Evolutionary conservation across 2,797 vertebrate species (phyloP), one percentile per base, ranked within the genome.

Genomic region (Eospalax fontanierii): DNA sequence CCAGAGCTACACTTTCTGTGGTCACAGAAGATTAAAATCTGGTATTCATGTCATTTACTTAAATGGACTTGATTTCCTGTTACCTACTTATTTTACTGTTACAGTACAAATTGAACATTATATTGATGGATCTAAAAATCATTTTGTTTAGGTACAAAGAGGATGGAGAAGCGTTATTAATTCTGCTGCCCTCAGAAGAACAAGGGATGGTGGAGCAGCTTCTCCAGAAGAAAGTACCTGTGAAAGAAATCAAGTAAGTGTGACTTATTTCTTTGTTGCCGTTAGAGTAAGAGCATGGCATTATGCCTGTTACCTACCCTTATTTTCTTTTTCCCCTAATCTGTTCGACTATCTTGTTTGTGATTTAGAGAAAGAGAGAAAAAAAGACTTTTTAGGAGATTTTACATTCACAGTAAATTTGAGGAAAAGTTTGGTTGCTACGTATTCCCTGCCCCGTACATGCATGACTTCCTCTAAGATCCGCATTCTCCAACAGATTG

Each of bases 151-250:
- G 99, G 92, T 99, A 99, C 98, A 99, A 99, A 97, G 99, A 99
- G 97, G 99, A 99, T 16, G 99, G 99, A 6, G 99, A 99, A 98
- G 99, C 99, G n/a, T 98, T 99, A 90, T 97, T 99, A 91, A 98
- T 99, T 65, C 98, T 99, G 94, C 98, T 99, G 75, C 99, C 99
- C 4, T 99, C 99, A 0, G 99, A 99, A 97, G 99, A 99, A 97
- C 97, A 98, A 88, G 99, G 98, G 85, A 99, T 99, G 99, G 82
- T 99, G 2, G 96, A 98, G 65, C 99, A 99, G 96, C 99, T 99
- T 97, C 98, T 98, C 38, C 99, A 99, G 90, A 99, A 99, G 96
- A 99, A 99, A 97, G 99, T 99, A 3, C 99, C 99, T 84, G 98
- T 99, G 98, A 99, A 98, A 89, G 98, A 99, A 98, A 99, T 99